These are phyloP conservation scores for Syrista parreyssii DNA, from an alignment of 2,888 invertebrate species.

Conservation along the genomic window DNA sequence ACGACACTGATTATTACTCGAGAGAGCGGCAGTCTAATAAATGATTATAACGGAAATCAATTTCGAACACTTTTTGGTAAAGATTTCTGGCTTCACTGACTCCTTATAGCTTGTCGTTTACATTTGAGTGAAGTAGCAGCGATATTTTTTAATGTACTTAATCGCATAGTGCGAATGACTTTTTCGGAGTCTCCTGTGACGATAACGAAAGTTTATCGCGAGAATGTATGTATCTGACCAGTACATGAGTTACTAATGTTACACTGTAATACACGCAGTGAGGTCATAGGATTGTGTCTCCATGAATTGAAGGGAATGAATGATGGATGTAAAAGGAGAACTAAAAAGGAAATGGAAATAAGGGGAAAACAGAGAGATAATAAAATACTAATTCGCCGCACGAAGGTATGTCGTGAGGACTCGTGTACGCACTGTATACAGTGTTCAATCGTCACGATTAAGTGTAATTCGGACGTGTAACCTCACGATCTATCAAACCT, in stretches of 20 bases:
- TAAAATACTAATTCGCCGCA: slow-evolving; percentile 8
- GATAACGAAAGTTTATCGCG: neutral
- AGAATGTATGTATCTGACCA: neutral
- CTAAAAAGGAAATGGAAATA: neutral
- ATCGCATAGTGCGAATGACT: slow-evolving; percentile 31
- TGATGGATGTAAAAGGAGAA: neutral
- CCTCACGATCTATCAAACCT: slow-evolving; percentile 56
- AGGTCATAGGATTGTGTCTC: neutral
- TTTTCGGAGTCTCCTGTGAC: neutral
- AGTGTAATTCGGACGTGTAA: slow-evolving; percentile 18
- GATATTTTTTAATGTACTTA: slow-evolving; percentile 59
- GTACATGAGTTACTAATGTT: neutral
- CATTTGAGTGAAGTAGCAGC: slow-evolving; percentile 45
- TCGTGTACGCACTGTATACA: neutral
- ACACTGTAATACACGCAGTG: neutral
- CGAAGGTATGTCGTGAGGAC: slow-evolving; percentile 5
- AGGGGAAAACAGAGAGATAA: slow-evolving; percentile 14
- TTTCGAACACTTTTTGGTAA: neutral
- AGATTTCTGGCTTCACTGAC: slow-evolving; percentile 37
- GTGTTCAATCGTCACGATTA: neutral
- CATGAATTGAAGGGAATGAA: neutral
- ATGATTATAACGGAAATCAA: neutral
- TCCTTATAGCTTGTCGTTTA: slow-evolving; percentile 40
- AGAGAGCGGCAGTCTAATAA: slow-evolving; percentile 2
- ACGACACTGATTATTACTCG: neutral